Percentiles rank a stretch among this genome's conserved stretches.
These are phyloP conservation scores for Phrynocephalus vlangalii DNA, from an alignment of 2,797 vertebrate genomes.

Conservation along the genomic window DNA sequence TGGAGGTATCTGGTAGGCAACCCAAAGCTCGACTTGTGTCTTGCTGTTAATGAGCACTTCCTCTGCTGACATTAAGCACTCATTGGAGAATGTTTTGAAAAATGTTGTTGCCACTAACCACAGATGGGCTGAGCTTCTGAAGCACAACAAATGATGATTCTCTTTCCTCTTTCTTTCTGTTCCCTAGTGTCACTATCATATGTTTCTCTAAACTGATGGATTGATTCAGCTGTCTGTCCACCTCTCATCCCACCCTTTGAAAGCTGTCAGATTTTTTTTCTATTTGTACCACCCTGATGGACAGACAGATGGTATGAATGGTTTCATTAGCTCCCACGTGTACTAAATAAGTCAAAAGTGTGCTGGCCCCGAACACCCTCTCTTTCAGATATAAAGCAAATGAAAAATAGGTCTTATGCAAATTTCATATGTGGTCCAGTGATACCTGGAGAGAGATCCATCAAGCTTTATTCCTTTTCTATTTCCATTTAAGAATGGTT, in stretches of 20 bases:
- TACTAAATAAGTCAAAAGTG: slow-evolving; percentile 50
- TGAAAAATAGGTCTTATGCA: not conserved
- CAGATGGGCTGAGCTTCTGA: slow-evolving; percentile 13
- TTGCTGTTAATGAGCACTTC: slow-evolving; percentile 23
- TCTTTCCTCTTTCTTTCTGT: slow-evolving; percentile 12
- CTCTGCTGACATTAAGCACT: slow-evolving; percentile 2
- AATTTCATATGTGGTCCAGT: not conserved
- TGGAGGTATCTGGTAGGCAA: not conserved
- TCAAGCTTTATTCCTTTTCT: not conserved
- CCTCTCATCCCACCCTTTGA: not conserved
- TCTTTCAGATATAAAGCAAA: not conserved
- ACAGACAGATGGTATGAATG: slow-evolving; percentile 4
- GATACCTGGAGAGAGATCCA: not conserved
- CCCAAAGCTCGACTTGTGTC: not conserved
- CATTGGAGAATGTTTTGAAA: slow-evolving; percentile 37
- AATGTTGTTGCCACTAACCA: slow-evolving; percentile 36
- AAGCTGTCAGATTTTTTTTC: slow-evolving; percentile 19
- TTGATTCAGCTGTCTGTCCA: not conserved
- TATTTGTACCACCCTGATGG: not conserved
- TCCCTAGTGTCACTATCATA: too few relatives aligned
- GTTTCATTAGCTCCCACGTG: slow-evolving; percentile 37
- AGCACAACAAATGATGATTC: not conserved
- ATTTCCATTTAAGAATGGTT: not conserved
- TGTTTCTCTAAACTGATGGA: slow-evolving; percentile 38
- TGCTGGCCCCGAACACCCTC: slow-evolving; percentile 30